These are phyloP conservation scores for Montipora efflorescens DNA, from an alignment of 64 coral and sea anemone species.

Conservation along the genomic window DNA sequence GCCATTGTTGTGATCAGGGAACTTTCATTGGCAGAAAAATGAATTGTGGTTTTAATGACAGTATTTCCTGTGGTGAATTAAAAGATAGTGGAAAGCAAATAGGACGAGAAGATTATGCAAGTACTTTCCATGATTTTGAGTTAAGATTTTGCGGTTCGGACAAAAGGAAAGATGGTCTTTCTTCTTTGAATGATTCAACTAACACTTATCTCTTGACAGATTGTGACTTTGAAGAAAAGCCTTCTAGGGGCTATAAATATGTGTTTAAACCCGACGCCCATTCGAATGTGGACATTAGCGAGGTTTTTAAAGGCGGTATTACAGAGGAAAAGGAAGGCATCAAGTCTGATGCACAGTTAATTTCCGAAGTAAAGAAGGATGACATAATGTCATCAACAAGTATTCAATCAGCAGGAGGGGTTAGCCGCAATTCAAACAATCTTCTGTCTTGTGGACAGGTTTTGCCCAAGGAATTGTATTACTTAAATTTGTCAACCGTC, in stretches of 20 bases:
- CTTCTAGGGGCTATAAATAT: background rate
- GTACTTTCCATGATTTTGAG: background rate
- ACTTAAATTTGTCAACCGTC: background rate
- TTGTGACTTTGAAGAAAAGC: conserved; percentile 1
- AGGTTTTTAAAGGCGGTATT: background rate
- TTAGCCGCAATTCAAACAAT: background rate
- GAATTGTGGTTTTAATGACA: background rate
- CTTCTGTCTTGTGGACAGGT: background rate
- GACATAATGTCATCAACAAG: background rate
- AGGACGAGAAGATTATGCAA: background rate
- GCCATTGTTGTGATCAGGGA: background rate
- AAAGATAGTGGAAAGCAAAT: background rate
- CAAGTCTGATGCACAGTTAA: background rate
- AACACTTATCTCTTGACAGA: background rate
- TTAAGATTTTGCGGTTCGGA: background rate
- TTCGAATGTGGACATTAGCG: background rate
- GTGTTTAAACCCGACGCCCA: background rate
- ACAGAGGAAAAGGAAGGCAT: background rate
- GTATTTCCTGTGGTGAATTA: background rate
- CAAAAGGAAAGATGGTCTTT: background rate
- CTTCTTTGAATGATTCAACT: background rate
- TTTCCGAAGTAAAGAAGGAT: background rate
- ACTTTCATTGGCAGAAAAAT: background rate
- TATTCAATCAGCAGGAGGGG: background rate
- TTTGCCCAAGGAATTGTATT: background rate